These are phyloP conservation scores for Diploptera punctata DNA, from an alignment of 2,888 invertebrate species.

Conservation along the genomic window DNA sequence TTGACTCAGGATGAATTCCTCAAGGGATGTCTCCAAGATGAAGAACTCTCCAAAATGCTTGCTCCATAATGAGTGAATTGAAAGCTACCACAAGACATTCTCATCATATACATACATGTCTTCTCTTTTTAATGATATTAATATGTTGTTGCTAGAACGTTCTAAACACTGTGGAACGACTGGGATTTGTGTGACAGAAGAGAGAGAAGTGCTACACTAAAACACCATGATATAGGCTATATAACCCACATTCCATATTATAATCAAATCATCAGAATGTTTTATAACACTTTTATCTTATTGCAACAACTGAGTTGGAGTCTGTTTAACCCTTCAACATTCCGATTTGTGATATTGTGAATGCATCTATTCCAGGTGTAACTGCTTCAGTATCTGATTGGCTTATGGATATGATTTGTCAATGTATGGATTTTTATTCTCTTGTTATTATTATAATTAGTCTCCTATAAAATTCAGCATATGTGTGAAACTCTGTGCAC, in stretches of 20 bases:
- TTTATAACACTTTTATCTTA: conserved; percentile 37
- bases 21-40: conserved; percentile 96
- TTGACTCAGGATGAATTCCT: conserved; percentile 98
- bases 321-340: conserved; percentile 36
- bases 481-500: neutral
- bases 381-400: conserved; percentile 9
- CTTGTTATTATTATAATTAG: neutral
- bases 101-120: conserved; percentile 27
- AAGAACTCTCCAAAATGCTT: conserved; percentile 93
- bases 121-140: conserved; percentile 36
- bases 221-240: conserved; percentile 35
- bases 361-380: conserved; percentile 1
- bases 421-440: neutral
- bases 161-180: neutral
- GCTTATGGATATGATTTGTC: conserved; percentile 17
- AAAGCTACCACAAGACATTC: conserved; percentile 25
- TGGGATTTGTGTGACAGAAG: neutral
- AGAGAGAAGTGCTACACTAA: conserved; percentile 21
- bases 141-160: conserved; percentile 28
- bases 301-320: conserved; percentile 15
- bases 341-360: conserved; percentile 45
- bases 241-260: conserved; percentile 35
- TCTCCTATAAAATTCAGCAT: neutral
- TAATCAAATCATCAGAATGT: conserved; percentile 34
- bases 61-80: conserved; percentile 74